A percentile compares a stretch with the other conserved stretches of the same genome.
Evolutionary conservation across 1,140 invertebrate species (phyloP).

Genomic region (Pristionchus pacificus): DNA sequence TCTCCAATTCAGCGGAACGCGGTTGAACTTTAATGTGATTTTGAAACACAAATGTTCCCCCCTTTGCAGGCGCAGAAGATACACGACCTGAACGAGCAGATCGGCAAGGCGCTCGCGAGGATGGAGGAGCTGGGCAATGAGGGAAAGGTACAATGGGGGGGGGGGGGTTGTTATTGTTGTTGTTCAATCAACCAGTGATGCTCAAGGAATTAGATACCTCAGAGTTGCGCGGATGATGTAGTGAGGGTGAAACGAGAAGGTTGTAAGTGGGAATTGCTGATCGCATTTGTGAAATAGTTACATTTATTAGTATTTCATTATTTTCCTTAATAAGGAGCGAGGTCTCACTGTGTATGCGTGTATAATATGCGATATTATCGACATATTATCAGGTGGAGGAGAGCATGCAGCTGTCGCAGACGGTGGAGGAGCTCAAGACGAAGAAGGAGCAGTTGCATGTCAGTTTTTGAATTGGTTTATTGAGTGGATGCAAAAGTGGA

Average conservation of each 20-base stretch:
- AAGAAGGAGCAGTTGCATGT: slow-evolving; percentile 31
- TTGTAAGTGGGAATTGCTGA: too few relatives aligned
- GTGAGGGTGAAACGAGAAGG: background rate
- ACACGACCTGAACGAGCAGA: slow-evolving; percentile 51
- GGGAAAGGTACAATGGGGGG: slow-evolving; percentile 43
- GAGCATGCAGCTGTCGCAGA: slow-evolving; percentile 46
- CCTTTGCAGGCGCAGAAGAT: slow-evolving; percentile 48
- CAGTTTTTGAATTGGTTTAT: background rate
- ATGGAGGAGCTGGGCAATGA: slow-evolving; percentile 53
- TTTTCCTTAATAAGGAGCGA: too few relatives aligned
- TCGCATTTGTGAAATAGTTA: too few relatives aligned
- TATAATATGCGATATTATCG: background rate
- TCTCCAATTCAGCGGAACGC: too few relatives aligned
- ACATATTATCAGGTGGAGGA: slow-evolving; percentile 34
- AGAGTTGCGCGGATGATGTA: background rate
- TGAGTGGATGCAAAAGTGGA: slow-evolving; percentile 15
- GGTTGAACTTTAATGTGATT: too few relatives aligned
- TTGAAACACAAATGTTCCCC: too few relatives aligned
- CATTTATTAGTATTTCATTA: too few relatives aligned
- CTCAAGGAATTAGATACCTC: background rate
- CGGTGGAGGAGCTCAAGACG: slow-evolving; percentile 44
- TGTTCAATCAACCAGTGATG: background rate
- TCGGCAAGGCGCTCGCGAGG: slow-evolving; percentile 34
- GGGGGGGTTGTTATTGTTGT: too few relatives aligned
- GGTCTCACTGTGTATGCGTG: too few relatives aligned